Evolutionary conservation across 2,113 vertebrate genomes (phyloP).

Genomic region (Calypte anna): DNA sequence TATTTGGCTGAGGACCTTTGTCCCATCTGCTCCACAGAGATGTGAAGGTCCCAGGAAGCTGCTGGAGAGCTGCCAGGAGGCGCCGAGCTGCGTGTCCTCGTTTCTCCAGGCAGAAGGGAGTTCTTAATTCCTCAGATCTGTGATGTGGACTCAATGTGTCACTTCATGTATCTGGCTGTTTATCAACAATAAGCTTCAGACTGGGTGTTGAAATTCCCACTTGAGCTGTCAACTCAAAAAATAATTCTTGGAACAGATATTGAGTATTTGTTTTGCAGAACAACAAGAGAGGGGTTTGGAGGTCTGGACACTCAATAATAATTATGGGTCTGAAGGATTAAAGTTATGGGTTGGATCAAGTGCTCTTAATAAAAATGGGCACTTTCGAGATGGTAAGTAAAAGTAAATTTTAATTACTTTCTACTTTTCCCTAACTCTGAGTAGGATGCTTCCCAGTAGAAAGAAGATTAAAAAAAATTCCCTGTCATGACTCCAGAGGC

Average conservation of each 20-base stretch:
- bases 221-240: slow-evolving; percentile 19
- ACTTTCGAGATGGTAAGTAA: neutral
- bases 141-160: slow-evolving; percentile 67
- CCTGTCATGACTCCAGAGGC: neutral
- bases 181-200: slow-evolving; percentile 3
- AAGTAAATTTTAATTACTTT: neutral
- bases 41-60: neutral
- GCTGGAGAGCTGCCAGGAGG: neutral
- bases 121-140: slow-evolving; percentile 39
- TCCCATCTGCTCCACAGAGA: neutral
- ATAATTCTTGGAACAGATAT: neutral
- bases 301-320: neutral
- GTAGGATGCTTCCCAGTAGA: neutral
- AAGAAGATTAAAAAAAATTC: neutral
- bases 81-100: accelerated
- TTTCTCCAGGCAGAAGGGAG: slow-evolving; percentile 24
- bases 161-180: slow-evolving; percentile 14
- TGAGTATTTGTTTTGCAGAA: neutral
- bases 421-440: neutral
- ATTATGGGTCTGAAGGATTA: neutral
- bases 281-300: neutral
- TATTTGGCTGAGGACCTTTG: neutral
- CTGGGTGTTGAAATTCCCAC: neutral
- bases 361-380: neutral
- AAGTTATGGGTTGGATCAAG: neutral